Evolutionary conservation across 2,113 vertebrate species (phyloP), one percentile per base, ranked within the genome.

Genomic region (Oryzias curvinotus): DNA sequence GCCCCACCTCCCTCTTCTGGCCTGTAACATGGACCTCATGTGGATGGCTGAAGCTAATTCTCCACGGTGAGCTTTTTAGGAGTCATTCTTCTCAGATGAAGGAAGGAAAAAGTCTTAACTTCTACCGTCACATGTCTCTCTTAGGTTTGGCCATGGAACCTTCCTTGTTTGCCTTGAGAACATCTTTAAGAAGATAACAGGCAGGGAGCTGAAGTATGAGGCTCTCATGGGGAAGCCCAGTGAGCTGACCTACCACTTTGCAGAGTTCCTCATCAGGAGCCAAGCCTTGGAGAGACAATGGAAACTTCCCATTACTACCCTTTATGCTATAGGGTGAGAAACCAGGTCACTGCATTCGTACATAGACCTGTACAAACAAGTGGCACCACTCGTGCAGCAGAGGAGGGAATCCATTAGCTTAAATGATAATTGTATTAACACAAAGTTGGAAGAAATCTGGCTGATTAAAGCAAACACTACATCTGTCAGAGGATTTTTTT

Each of bases 1-100:
- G 63, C 85, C 93, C 51, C 95, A 96, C 68, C 89, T 96, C 25
- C 94, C 95, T 1, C 84, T 97, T 6, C 80, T 96, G 59, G 95
- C 95, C 62, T 97, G 95, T 51, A 96, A 96, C 80, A 94, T 95
- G 94, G 95, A 97, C 87, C 92, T 97, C 30, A 93, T 97, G 94
- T 97, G 95, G 95, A 93, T 95, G 83, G 93, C 95, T 15, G 95
- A 97, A 78, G 94, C 95, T 0, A 92, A 93, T 43, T 93, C 94
- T 42, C 95, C 95, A 48, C 92, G 95, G 95, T 94, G 73, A 72
- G 63, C 18, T 3, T 53, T 53, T 10, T 14, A 21, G 50, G 16
- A 26, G 17, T 5, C 65, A 25, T 13, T 52, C 15, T 17, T 25
- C 30, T 6, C n/a, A 19, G 19, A 19, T 47, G 30, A n/a, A 30